Conservation (phyloP, 2,888 invertebrate genomes). For the Girardia tigrina region DNA sequence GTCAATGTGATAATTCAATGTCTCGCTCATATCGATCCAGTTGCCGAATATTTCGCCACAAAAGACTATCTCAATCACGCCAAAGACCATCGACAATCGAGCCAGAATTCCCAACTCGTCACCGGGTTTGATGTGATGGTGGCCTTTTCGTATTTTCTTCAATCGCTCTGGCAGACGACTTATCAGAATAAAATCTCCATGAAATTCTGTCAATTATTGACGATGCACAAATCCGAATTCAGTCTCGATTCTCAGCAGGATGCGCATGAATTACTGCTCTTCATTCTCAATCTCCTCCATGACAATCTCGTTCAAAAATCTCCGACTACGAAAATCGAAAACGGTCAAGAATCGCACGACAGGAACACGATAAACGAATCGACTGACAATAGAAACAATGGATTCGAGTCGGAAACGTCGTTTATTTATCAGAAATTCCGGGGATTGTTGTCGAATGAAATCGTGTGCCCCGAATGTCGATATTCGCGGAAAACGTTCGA, state of each 20-base stretch:
- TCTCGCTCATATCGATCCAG: not conserved
- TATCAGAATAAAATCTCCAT: slow-evolving; percentile 4
- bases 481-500: not conserved
- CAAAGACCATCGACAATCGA: not conserved
- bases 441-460: slow-evolving; percentile 1
- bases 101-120: not conserved
- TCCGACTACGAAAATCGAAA: not conserved
- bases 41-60: not conserved
- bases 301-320: not conserved
- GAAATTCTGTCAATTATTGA: slow-evolving; percentile 10
- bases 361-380: not conserved
- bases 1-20: not conserved
- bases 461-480: slow-evolving; percentile 2
- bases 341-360: no score
- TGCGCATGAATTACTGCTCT: not conserved
- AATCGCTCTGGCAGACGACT: not conserved
- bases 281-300: not conserved
- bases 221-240: not conserved
- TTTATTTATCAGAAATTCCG: not conserved
- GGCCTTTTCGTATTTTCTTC: not conserved
- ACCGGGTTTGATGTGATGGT: slow-evolving; percentile 1
- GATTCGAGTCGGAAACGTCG: not conserved
- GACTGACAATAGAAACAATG: not conserved
- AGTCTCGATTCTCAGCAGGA: slow-evolving; percentile 16
- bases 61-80: not conserved